phyloP scores from a whole-genome alignment of 2,888 invertebrate genomes.

The Netelia fuscicornis region DNA sequence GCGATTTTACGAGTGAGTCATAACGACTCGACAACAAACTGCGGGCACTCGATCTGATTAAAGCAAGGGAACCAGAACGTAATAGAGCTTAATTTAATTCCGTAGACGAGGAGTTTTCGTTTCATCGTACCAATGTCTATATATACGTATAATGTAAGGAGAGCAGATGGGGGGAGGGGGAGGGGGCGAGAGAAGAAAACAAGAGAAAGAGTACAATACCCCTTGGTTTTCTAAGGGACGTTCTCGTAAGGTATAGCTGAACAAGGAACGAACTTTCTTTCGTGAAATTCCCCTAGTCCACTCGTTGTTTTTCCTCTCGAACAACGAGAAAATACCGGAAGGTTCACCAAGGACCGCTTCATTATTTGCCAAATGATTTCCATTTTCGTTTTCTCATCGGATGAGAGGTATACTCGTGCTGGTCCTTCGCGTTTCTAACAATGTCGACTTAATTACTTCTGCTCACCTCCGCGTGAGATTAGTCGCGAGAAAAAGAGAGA shows the following conservation, averaged over 20 bases:
- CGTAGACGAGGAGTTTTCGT: slow-evolving; percentile 33
- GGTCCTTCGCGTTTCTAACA: slow-evolving; percentile 48
- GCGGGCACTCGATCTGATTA: slow-evolving; percentile 20
- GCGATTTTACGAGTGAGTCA: slow-evolving; percentile 16
- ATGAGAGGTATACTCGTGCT: slow-evolving; percentile 25
- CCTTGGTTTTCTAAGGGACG: slow-evolving; percentile 37
- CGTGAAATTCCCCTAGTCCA: slow-evolving; percentile 11
- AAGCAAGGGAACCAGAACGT: slow-evolving; percentile 5
- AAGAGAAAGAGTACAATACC: slow-evolving; percentile 26
- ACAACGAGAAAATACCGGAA: background rate
- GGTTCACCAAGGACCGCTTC: background rate
- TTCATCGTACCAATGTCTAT: background rate
- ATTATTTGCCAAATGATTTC: slow-evolving; percentile 58
- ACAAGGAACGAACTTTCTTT: slow-evolving; percentile 2
- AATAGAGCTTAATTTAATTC: slow-evolving; percentile 53
- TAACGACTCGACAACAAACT: slow-evolving; percentile 28
- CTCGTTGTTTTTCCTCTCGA: background rate
- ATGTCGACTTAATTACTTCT: slow-evolving; percentile 63
- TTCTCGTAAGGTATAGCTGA: slow-evolving; percentile 23
- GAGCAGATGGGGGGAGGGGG: background rate
- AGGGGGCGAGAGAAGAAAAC: slow-evolving; percentile 40
- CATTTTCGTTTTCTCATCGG: slow-evolving; percentile 65
- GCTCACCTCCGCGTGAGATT: background rate
- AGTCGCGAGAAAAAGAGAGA: too few species aligned
- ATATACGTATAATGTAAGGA: slow-evolving; percentile 26